These are phyloP conservation scores for Caenorhabditis tropicalis DNA, from an alignment of 1,140 invertebrate genomes.

Conservation along the genomic window DNA sequence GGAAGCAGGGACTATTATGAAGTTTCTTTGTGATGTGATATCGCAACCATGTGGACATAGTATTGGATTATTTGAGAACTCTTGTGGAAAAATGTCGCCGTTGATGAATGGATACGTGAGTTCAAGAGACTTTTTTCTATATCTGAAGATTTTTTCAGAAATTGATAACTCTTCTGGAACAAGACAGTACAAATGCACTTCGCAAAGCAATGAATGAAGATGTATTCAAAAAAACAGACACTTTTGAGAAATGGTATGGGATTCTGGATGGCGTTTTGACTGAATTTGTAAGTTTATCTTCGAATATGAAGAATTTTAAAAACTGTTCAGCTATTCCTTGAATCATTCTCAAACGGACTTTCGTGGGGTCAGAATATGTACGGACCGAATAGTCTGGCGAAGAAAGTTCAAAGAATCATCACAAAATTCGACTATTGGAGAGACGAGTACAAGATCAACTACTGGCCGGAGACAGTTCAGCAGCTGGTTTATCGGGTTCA, in stretches of 20 bases:
- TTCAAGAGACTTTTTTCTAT: neutral
- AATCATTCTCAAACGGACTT: neutral
- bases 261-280: neutral
- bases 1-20: neutral
- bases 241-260: neutral
- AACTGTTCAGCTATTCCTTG: neutral
- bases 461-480: neutral
- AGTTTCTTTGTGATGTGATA: neutral
- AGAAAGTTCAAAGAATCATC: neutral
- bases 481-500: neutral
- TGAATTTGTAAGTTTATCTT: neutral
- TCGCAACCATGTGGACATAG: neutral
- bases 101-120: neutral
- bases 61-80: neutral
- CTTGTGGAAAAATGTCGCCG: neutral
- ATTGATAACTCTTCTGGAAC: neutral
- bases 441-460: neutral
- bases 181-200: neutral
- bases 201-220: neutral
- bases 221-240: neutral
- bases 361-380: neutral
- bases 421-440: neutral
- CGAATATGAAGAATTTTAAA: neutral
- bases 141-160: neutral
- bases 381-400: neutral